Percentiles rank a stretch among this genome's conserved stretches.
Evolutionary conservation across 1,140 invertebrate species (phyloP).

Genomic region (silkworm (Bombyx mori)): DNA sequence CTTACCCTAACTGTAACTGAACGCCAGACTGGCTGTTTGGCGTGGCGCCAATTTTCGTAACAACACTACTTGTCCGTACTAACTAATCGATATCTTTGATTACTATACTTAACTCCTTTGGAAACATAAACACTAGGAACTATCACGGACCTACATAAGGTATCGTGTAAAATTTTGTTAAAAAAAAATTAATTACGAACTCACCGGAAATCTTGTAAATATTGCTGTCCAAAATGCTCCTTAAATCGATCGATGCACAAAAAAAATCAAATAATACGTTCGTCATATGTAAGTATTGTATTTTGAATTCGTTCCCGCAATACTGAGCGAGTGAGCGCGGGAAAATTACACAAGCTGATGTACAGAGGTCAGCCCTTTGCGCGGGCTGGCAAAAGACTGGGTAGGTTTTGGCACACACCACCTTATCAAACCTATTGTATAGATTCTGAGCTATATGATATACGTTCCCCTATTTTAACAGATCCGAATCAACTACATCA

Average conservation of each 20-base stretch:
- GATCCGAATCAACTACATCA: too few relatives aligned
- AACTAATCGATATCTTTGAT: constrained; percentile 1
- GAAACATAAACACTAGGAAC: too few relatives aligned
- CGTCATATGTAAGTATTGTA: constrained; percentile 49
- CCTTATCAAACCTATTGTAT: constrained; percentile 22
- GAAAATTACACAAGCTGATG: constrained; percentile 16
- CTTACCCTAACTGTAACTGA: too few relatives aligned
- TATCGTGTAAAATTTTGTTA: background rate
- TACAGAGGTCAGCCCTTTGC: constrained; percentile 26
- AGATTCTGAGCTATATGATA: too few relatives aligned
- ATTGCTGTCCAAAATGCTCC: constrained; percentile 49
- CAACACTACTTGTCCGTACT: constrained; percentile 4
- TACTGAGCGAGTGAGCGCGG: constrained; percentile 18
- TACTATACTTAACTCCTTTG: too few relatives aligned
- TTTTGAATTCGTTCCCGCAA: constrained; percentile 23
- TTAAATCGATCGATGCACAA: constrained; percentile 26
- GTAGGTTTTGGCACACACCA: constrained; percentile 42
- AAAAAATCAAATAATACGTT: constrained; percentile 32
- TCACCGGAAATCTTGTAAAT: constrained; percentile 57
- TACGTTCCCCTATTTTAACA: too few relatives aligned
- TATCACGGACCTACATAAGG: background rate
- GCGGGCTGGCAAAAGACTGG: constrained; percentile 46
- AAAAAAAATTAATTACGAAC: constrained; percentile 10
- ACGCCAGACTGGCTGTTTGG: constrained; percentile 7
- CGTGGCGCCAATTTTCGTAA: constrained; percentile 17